Evolutionary conservation across 2,888 invertebrate genomes (phyloP).

Genomic region (Euclidia mi): DNA sequence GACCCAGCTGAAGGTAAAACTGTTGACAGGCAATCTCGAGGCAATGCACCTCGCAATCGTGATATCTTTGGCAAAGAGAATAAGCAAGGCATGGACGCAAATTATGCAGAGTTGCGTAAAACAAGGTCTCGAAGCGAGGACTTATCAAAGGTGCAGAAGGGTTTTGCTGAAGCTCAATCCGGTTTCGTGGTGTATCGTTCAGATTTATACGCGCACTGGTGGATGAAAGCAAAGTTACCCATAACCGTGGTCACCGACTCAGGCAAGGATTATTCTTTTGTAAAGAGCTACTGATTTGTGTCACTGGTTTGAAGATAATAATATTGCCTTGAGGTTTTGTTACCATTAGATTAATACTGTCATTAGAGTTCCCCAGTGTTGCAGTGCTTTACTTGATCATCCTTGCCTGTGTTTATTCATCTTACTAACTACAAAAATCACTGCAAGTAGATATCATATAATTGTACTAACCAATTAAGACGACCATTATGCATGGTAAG

Average conservation of each 20-base stretch:
- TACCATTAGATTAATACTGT: constrained; percentile 87
- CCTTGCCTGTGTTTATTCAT: constrained; percentile 91
- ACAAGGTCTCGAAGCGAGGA: constrained; percentile 86
- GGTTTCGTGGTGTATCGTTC: constrained; percentile 93
- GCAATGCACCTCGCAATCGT: constrained; percentile 75
- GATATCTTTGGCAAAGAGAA: constrained; percentile 72
- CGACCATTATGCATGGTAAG: constrained; percentile 79
- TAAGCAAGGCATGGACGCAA: constrained; percentile 57
- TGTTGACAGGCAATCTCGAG: constrained; percentile 72
- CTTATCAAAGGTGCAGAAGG: constrained; percentile 83
- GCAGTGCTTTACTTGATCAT: constrained; percentile 90
- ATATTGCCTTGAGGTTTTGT: constrained; percentile 88
- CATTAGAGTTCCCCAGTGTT: constrained; percentile 88
- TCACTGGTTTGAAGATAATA: constrained; percentile 89
- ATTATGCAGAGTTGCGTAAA: constrained; percentile 69
- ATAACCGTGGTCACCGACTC: constrained; percentile 90
- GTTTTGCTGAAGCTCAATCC: constrained; percentile 77
- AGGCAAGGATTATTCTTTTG: constrained; percentile 90
- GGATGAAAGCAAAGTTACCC: constrained; percentile 96
- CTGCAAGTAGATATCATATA: constrained; percentile 82
- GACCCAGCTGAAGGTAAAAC: constrained; percentile 70
- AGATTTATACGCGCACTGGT: constrained; percentile 97
- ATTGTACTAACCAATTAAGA: constrained; percentile 77
- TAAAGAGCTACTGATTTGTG: constrained; percentile 89
- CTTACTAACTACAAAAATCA: constrained; percentile 84